A percentile compares a stretch with the other conserved stretches of the same genome.
phyloP scores from a whole-genome alignment of 2,113 vertebrate species.

The Psittacula cyanocephala region DNA sequence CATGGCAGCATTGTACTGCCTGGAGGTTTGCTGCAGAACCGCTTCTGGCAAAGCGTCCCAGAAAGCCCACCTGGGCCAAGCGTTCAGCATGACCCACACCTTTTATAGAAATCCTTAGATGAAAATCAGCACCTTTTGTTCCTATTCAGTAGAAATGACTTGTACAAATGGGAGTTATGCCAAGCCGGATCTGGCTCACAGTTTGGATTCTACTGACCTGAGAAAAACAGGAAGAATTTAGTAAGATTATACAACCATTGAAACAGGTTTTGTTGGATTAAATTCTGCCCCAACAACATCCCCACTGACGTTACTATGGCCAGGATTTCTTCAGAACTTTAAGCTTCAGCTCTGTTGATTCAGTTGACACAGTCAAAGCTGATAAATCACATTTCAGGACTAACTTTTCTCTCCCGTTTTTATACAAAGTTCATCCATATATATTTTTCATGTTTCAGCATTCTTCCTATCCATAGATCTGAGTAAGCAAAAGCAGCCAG shows the following conservation, averaged over 20 bases:
- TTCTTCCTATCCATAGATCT: not conserved
- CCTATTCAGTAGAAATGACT: not conserved
- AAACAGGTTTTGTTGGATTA: not conserved
- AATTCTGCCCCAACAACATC: not conserved
- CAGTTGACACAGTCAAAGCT: not conserved
- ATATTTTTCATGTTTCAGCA: not conserved
- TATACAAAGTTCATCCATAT: not conserved
- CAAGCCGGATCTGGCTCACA: not conserved
- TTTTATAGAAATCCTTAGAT: not conserved
- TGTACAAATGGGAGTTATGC: not conserved
- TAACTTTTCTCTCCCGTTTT: not conserved
- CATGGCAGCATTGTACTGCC: fast-evolving
- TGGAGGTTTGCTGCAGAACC: not conserved
- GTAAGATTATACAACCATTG: not conserved
- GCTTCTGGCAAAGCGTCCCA: not conserved
- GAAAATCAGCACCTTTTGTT: not conserved
- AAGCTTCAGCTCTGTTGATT: not conserved
- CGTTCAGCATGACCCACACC: not conserved
- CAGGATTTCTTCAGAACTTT: constrained; percentile 32
- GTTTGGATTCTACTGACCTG: not conserved
- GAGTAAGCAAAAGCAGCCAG: not conserved
- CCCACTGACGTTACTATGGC: not conserved
- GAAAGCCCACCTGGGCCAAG: not conserved
- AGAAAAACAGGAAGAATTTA: not conserved
- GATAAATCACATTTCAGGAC: not conserved